phyloP scores from a whole-genome alignment of 2,797 vertebrate species.

The Threskiornis aethiopicus region DNA sequence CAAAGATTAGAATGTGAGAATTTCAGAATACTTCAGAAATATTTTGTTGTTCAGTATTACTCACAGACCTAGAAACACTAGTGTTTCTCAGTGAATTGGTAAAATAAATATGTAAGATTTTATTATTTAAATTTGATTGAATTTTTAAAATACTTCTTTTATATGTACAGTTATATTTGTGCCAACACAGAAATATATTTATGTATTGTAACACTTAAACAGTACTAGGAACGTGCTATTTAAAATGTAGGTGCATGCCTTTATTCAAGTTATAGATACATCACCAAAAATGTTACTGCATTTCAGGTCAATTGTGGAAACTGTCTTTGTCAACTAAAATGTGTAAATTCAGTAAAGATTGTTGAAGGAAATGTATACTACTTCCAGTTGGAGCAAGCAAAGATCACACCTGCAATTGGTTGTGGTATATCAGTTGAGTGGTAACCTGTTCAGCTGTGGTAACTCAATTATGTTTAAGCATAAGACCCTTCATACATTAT shows the following conservation, averaged over 20 bases:
- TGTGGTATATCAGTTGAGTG: background rate
- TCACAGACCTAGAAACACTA: background rate
- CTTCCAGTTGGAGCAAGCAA: background rate
- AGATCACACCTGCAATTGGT: background rate
- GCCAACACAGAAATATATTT: background rate
- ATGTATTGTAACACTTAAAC: background rate
- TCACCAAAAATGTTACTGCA: background rate
- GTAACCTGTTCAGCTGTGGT: background rate
- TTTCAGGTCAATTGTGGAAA: background rate
- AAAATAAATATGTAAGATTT: background rate
- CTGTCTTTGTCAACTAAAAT: background rate
- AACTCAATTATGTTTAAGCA: background rate
- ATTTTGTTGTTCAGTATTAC: background rate
- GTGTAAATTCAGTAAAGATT: background rate
- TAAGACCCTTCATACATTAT: background rate
- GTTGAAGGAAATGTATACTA: background rate
- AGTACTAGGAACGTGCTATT: background rate
- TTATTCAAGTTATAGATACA: background rate
- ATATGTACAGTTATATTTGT: background rate
- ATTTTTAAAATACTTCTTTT: background rate
- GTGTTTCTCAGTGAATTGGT: background rate
- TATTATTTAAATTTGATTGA: background rate
- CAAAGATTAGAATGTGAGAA: background rate
- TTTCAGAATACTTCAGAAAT: background rate
- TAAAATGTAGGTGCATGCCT: background rate